Conservation (phyloP, 2,888 invertebrate species). For the Agriotes lineatus region DNA sequence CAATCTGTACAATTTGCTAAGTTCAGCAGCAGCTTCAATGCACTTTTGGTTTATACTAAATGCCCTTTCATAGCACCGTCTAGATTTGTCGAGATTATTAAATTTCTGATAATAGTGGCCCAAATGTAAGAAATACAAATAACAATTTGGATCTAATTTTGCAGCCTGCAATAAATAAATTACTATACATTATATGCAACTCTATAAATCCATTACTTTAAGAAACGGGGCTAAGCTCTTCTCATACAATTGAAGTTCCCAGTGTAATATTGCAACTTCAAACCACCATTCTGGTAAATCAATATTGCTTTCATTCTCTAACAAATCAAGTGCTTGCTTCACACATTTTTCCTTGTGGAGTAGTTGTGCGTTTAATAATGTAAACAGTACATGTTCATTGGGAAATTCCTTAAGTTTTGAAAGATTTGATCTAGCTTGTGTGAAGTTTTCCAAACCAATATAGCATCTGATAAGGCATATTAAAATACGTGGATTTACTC, state of each 20-base stretch:
- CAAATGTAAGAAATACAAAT: slow-evolving; percentile 79
- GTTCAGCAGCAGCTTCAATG: slow-evolving; percentile 76
- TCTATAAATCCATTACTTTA: slow-evolving; percentile 63
- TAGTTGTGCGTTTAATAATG: slow-evolving; percentile 68
- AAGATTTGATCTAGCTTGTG: slow-evolving; percentile 61
- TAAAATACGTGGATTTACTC: slow-evolving; percentile 8
- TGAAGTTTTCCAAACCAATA: slow-evolving; percentile 63
- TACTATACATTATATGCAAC: neutral
- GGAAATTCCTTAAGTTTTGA: slow-evolving; percentile 58
- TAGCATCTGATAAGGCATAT: slow-evolving; percentile 53
- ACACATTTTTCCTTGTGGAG: slow-evolving; percentile 68
- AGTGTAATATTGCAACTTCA: slow-evolving; percentile 73
- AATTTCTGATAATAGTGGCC: slow-evolving; percentile 79
- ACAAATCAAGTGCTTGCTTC: slow-evolving; percentile 69
- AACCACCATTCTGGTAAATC: slow-evolving; percentile 70
- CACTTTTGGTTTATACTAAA: slow-evolving; percentile 78
- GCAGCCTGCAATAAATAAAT: slow-evolving; percentile 67
- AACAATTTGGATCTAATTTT: slow-evolving; percentile 80
- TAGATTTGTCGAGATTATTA: slow-evolving; percentile 79
- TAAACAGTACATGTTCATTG: slow-evolving; percentile 51
- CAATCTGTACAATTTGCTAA: slow-evolving; percentile 82
- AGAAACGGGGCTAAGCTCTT: slow-evolving; percentile 75
- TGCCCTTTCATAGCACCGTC: slow-evolving; percentile 88
- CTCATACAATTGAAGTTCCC: slow-evolving; percentile 71
- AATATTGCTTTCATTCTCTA: slow-evolving; percentile 63